These are phyloP conservation scores for Hypsibius dujardini DNA, from an alignment of 1,140 invertebrate genomes.

Conservation along the genomic window DNA sequence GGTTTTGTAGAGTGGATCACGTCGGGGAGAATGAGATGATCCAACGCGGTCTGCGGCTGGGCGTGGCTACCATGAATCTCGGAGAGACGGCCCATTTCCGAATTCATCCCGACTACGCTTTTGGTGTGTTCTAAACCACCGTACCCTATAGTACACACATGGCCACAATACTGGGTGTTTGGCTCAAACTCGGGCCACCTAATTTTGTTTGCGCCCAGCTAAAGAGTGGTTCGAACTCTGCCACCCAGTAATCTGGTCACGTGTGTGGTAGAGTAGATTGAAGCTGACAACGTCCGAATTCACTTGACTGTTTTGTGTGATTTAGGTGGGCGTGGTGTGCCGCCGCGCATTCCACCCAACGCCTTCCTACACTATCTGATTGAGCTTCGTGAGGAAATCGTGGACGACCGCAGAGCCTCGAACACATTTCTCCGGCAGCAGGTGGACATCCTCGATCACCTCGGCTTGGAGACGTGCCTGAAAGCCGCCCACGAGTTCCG, in stretches of 20 bases:
- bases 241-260: too few species aligned
- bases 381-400: neutral
- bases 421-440: neutral
- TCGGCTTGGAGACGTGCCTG: neutral
- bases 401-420: neutral
- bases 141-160: neutral
- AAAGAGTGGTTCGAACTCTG: too few species aligned
- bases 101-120: neutral
- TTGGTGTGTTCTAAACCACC: neutral
- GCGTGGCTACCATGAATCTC: neutral
- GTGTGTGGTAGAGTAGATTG: too few species aligned
- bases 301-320: neutral
- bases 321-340: neutral
- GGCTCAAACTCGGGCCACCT: too few species aligned
- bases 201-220: too few species aligned
- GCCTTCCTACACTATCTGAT: neutral
- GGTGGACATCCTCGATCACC: neutral
- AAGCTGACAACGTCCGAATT: neutral
- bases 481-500: slow-evolving; percentile 6
- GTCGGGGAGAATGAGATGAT: neutral
- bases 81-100: neutral
- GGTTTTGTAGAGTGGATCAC: neutral
- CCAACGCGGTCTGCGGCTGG: slow-evolving; percentile 2
- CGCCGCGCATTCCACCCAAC: neutral
- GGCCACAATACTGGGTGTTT: too few species aligned